Evolutionary conservation across 2,797 vertebrate genomes (phyloP), one percentile per base, ranked within the genome.

Genomic region (Myotis daubentonii): DNA sequence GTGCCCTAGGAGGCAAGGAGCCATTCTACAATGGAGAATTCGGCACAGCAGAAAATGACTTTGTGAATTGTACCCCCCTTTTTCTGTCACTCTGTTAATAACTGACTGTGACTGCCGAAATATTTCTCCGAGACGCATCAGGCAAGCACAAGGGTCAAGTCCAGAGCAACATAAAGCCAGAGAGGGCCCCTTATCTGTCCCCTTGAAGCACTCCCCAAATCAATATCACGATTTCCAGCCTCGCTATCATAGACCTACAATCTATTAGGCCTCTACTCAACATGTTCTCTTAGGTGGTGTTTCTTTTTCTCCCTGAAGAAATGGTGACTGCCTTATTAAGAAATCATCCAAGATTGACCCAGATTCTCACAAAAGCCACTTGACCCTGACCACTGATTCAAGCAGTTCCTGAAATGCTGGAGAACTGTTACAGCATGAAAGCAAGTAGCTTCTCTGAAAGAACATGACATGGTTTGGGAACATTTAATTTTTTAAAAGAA

Each of bases 51-150:
- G 53, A 88, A 86, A 92, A 53, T 36, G 62, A 89, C 51, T 89
- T 74, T 53, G 74, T 49, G 83, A 82, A 74, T 44, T 41, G 23
- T 57, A 36, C n/a, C 30, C 20, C 60, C 28, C 15, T 30, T 41
- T 49, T 72, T 65, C 36, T 94, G 65, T 92, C 84, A 60, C 12
- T 87, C 60, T 5, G 20, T 96, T 94, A 80, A 66, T 84, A 89
- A 85, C 68, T 82, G 92, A 83, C 49, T 13, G 0, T 80, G 49
- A 57, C 36, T 86, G 55, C 23, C 20, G 89, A 81, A 81, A 74
- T 49, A 51, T 22, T 83, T 91, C 70, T 91, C 68, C 33, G 87
- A 36, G n/a, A 60, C 17, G 8, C 41, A 15, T 4, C 19, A 87
- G 57, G 38, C 49, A 51, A 74, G 20, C 47, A 44, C 17, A 82